Conservation (phyloP, 1,140 invertebrate genomes). For the Metopolophium dirhodum region DNA sequence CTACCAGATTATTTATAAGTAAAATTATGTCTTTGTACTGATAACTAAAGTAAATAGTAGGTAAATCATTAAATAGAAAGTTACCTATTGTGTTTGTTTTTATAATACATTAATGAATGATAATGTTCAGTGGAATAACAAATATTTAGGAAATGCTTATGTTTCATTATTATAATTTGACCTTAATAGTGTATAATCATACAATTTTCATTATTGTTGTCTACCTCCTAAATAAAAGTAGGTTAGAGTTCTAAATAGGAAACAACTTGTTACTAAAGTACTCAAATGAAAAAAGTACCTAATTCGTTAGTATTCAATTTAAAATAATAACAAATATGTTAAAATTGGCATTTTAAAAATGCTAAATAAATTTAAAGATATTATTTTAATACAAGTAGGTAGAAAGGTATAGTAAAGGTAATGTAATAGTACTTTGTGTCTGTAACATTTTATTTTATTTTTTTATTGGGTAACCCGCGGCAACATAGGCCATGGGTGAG, state of each 20-base stretch:
- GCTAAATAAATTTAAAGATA: too few species aligned
- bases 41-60: neutral
- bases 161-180: constrained; percentile 3
- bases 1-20: neutral
- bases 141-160: neutral
- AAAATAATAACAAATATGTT: neutral
- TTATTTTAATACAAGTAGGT: too few species aligned
- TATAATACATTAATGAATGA: constrained; percentile 13
- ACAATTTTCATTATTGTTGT: neutral
- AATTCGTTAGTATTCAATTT: neutral
- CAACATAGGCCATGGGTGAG: too few species aligned
- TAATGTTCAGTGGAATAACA: neutral
- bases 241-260: neutral
- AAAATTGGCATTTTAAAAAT: neutral
- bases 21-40: neutral
- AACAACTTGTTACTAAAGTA: neutral
- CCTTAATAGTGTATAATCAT: neutral
- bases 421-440: too few species aligned
- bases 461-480: too few species aligned
- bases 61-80: neutral
- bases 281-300: neutral
- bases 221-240: neutral
- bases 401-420: too few species aligned
- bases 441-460: too few species aligned
- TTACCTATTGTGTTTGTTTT: neutral